Evolutionary conservation across 2,797 vertebrate genomes (phyloP), one percentile per base, ranked within the genome.

Genomic region (Meda fulgida): DNA sequence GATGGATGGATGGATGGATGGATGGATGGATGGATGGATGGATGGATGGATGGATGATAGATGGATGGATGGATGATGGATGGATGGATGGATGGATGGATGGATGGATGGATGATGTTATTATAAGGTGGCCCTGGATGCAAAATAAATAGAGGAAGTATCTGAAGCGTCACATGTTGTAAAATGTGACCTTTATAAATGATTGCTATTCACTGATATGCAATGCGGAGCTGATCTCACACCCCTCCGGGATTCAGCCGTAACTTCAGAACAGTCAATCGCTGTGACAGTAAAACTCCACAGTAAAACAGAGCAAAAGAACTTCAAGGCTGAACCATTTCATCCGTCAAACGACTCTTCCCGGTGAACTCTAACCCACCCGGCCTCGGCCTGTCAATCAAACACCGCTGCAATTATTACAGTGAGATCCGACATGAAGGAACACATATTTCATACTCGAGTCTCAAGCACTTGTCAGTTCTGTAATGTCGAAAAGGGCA

Each of bases 121-220:
- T 18, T 18, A 18, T 51, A 51, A 51, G 46, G 46, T 18, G 48
- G 4, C 43, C 43, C 3, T 9, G 21, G 21, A 3, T n/a, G 3
- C 43, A 4, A 4, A 46, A 14, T 46, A 46, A 46, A 46, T 18
- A 16, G 5, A 51, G 16, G 16, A 51, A 18, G 48, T 51, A 16
- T 51, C 7, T 36, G 34, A 55, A 36, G 31, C 29, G 26, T 51
- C 71, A 88, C 86, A 29, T 55, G 76, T 26, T 29, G 88, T 89
- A 89, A 91, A 93, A 85, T 69, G 76, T 92, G 90, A 92, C 92
- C 91, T 93, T 92, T 92, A 86, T 76, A 77, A 89, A 86, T 85
- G 77, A 73, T 67, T 77, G 7, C 88, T 80, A 87, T 90, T 91
- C 91, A 89, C 91, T 90, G 82, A 92, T 92, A 92, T 89, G 89